Conservation (phyloP, 2,797 vertebrate genomes). For the Pipistrellus pygmaeus region DNA sequence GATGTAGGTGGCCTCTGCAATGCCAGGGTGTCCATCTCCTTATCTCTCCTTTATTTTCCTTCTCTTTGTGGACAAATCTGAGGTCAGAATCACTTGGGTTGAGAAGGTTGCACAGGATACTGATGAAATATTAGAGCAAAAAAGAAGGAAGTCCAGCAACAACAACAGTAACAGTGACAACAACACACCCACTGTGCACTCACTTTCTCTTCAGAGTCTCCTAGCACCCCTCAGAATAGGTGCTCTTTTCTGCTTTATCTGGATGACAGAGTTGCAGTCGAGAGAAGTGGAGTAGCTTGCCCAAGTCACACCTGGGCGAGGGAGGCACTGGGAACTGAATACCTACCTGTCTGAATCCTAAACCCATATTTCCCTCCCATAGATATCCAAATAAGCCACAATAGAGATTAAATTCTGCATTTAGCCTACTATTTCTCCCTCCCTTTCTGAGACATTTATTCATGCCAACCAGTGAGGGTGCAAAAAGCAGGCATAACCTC, state of each 20-base stretch:
- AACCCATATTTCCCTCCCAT: background rate
- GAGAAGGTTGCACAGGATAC: background rate
- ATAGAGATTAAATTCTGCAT: background rate
- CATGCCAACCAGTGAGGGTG: background rate
- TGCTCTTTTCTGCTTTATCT: background rate
- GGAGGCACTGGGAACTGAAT: background rate
- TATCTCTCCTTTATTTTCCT: background rate
- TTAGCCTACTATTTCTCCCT: background rate
- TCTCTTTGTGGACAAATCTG: background rate
- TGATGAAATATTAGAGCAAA: background rate
- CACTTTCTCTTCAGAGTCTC: background rate
- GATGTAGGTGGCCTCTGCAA: background rate
- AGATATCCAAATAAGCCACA: background rate
- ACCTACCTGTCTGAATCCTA: background rate
- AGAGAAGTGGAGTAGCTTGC: background rate
- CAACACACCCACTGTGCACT: fast-evolving
- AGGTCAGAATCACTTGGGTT: background rate
- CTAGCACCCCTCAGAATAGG: background rate
- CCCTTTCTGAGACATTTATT: background rate
- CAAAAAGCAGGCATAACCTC: background rate
- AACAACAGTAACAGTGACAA: background rate
- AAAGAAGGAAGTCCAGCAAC: background rate
- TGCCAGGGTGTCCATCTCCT: background rate
- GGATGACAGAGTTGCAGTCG: background rate
- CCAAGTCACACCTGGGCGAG: background rate